Evolutionary conservation across 1,140 invertebrate species (phyloP).

Genomic region (Penaeus indicus): DNA sequence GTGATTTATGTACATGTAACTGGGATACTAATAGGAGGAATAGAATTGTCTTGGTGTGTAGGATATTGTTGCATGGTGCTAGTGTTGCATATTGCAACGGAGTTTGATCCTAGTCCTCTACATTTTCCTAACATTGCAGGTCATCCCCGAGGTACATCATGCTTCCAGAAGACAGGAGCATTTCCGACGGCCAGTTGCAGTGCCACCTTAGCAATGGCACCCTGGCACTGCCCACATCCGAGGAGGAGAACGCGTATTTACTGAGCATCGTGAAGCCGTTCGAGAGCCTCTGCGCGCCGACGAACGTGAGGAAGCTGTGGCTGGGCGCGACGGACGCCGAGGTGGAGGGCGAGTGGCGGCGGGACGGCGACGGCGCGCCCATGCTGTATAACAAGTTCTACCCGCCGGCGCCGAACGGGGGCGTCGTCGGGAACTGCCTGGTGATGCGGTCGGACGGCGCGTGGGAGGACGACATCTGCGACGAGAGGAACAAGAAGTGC

Average conservation of each 20-base stretch:
- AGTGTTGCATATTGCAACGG: too few relatives aligned
- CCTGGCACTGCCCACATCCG: background rate
- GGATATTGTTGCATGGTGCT: too few relatives aligned
- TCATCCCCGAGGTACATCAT: background rate
- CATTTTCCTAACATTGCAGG: too few relatives aligned
- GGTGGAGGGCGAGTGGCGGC: too few relatives aligned
- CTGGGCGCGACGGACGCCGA: too few relatives aligned
- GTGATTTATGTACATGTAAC: too few relatives aligned
- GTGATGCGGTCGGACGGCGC: background rate
- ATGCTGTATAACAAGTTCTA: constrained; percentile 25
- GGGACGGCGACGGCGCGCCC: background rate
- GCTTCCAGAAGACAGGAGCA: constrained; percentile 33
- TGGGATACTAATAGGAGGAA: too few relatives aligned
- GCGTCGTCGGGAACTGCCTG: constrained; percentile 18
- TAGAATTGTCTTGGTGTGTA: too few relatives aligned
- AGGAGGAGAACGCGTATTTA: background rate
- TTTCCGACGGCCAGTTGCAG: constrained; percentile 6
- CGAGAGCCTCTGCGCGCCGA: background rate
- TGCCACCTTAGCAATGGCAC: constrained; percentile 17
- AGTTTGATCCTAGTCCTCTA: too few relatives aligned
- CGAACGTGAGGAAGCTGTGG: background rate
- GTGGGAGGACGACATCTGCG: constrained; percentile 28
- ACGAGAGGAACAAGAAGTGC: constrained; percentile 9
- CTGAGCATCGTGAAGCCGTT: background rate
- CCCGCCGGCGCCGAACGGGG: background rate